These are phyloP conservation scores for Prietella phreatophila DNA, from an alignment of 2,113 vertebrate species.

Conservation along the genomic window DNA sequence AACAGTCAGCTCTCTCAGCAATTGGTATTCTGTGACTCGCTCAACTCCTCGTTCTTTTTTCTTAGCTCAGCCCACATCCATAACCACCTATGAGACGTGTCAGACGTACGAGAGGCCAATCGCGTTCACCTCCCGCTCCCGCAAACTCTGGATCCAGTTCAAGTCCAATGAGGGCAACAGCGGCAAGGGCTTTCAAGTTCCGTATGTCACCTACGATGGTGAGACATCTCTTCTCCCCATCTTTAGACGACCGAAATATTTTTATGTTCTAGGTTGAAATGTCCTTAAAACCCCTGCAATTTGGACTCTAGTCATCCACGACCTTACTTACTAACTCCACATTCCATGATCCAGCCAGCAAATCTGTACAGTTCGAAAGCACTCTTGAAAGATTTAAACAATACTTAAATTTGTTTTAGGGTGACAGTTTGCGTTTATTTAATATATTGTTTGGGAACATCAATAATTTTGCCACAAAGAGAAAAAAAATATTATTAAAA, in stretches of 20 bases:
- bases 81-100: constrained; percentile 97
- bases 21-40: background rate
- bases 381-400: background rate
- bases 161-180: constrained; percentile 97
- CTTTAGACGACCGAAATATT: background rate
- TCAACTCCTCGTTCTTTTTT: background rate
- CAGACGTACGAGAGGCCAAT: constrained; percentile 98
- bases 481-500: background rate
- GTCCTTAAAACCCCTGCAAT: background rate
- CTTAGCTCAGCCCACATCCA: constrained; percentile 91
- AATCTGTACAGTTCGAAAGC: background rate
- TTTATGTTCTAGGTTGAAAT: background rate
- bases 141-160: constrained; percentile 97
- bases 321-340: background rate
- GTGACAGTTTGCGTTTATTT: background rate
- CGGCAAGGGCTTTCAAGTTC: constrained; percentile 94
- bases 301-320: background rate
- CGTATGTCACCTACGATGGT: constrained; percentile 98
- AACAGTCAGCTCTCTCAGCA: background rate
- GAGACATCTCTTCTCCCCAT: constrained; percentile 53
- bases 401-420: background rate
- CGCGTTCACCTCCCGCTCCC: constrained; percentile 96
- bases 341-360: background rate
- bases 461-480: background rate
- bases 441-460: background rate